Evolutionary conservation across 1,140 invertebrate species (phyloP), one percentile per base, ranked within the genome.

Genomic region (Octopus sinensis): DNA sequence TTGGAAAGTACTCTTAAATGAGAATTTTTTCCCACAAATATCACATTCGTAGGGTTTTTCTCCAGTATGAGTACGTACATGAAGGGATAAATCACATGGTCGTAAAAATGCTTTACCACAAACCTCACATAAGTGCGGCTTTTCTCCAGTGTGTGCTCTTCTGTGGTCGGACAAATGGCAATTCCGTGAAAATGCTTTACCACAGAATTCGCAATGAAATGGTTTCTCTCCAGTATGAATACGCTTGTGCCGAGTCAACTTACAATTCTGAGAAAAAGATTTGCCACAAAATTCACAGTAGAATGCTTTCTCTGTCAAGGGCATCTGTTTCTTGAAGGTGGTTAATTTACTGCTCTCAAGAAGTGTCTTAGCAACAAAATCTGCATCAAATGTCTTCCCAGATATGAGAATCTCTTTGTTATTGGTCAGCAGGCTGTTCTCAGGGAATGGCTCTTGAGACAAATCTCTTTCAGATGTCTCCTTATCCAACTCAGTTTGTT

Each of bases 91-190:
- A 17, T 73, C 30, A 6, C 17, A 73, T 5, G 68, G 68, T 13
- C 30, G 68, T 5, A 23, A 73, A 23, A 73, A 73, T n/a, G 68
- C 68, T 13, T 82, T 79, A 10, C 86, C 87, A 85, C 86, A 86
- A 10, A 84, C 51, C 43, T 83, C 83, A 78, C 86, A 87, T 12
- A 54, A 30, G 79, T 84, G 84, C 5, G 84, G 85, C 56, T 84
- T 85, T 52, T 87, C 86, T 7, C 86, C 85, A 13, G 83, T 83
- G 78, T 87, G 86, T 4, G 79, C 82, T 43, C 85, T 54, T 79
- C 81, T 77, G 54, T 84, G 83, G 7, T 83, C 82, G 75, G 56
- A 77, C 54, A 81, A 54, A 53, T 77, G 73, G 71, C 78, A 51
- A 51, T 76, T 82, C 30, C 71, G 76, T 54, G 79, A 56, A 52